phyloP scores from a whole-genome alignment of 2,797 vertebrate species.

The Odontamblyopus rebecca region DNA sequence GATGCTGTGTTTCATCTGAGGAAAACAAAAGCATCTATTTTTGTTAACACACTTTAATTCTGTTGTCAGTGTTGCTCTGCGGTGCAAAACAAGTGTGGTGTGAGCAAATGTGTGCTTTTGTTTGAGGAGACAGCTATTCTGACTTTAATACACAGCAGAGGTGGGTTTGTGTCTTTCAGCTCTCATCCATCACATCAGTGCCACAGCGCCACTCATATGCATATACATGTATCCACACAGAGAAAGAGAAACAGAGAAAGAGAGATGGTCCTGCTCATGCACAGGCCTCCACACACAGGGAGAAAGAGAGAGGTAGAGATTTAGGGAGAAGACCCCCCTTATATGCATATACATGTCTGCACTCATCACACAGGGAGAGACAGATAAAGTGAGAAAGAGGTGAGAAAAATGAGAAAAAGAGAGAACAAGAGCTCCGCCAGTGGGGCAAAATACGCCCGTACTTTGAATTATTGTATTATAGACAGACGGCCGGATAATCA shows the following conservation, averaged over 20 bases:
- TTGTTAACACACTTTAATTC: slow-evolving; percentile 69
- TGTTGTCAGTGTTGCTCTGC: slow-evolving; percentile 60
- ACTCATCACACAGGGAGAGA: background rate
- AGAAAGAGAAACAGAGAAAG: slow-evolving; percentile 22
- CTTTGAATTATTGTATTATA: too few species aligned
- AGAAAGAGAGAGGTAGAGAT: too few species aligned
- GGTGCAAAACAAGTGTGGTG: slow-evolving; percentile 58
- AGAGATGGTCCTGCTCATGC: too few species aligned
- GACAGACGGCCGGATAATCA: too few species aligned
- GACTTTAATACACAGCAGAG: slow-evolving; percentile 67
- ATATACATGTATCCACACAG: slow-evolving; percentile 28
- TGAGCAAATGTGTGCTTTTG: slow-evolving; percentile 64
- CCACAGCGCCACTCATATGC: slow-evolving; percentile 44
- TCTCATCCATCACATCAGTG: slow-evolving; percentile 70
- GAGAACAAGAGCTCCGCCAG: too few species aligned
- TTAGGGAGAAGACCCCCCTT: too few species aligned
- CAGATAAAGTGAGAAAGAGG: too few species aligned
- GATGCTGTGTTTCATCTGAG: slow-evolving; percentile 52
- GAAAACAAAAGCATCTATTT: slow-evolving; percentile 69
- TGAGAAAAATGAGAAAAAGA: slow-evolving; percentile 32
- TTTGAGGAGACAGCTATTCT: slow-evolving; percentile 63
- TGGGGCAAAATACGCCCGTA: too few species aligned
- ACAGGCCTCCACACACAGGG: too few species aligned
- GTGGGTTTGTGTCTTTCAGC: slow-evolving; percentile 66
- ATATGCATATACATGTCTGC: too few species aligned